Conservation (phyloP, 2,113 vertebrate species). For the Danio rerio region DNA sequence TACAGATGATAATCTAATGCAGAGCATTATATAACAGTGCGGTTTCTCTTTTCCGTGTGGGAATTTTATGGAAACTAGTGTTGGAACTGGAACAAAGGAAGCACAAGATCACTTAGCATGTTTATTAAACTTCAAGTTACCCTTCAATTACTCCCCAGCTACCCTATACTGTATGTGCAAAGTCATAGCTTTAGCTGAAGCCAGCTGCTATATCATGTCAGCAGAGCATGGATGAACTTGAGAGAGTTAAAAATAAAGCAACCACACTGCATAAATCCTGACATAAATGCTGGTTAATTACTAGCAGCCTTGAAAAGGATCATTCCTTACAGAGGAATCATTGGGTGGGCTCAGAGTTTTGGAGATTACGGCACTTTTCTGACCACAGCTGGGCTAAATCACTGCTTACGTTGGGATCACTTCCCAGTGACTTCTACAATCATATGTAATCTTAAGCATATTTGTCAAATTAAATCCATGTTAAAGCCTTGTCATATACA, state of each 20-base stretch:
- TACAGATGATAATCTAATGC: slow-evolving; percentile 76
- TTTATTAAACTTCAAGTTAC: slow-evolving; percentile 67
- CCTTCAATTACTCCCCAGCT: slow-evolving; percentile 59
- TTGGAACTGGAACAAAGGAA: slow-evolving; percentile 69
- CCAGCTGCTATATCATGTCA: slow-evolving; percentile 67
- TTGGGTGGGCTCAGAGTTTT: slow-evolving; percentile 51
- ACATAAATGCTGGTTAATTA: slow-evolving; percentile 62
- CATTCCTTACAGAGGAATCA: slow-evolving; percentile 56
- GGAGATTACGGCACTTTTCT: slow-evolving; percentile 54
- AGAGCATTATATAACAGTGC: slow-evolving; percentile 74
- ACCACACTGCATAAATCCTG: slow-evolving; percentile 59
- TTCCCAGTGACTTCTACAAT: slow-evolving; percentile 9
- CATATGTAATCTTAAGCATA: neutral
- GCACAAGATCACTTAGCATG: slow-evolving; percentile 65
- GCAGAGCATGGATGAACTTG: slow-evolving; percentile 52
- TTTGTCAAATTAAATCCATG: neutral
- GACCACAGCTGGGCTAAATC: slow-evolving; percentile 56
- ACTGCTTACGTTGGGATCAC: neutral
- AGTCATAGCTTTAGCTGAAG: slow-evolving; percentile 51
- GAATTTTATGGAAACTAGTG: slow-evolving; percentile 67
- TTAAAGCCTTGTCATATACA: slow-evolving; percentile 31
- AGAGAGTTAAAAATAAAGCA: slow-evolving; percentile 58
- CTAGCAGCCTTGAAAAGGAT: slow-evolving; percentile 51
- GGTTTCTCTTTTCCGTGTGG: slow-evolving; percentile 72
- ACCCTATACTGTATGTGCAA: slow-evolving; percentile 31